Conservation (phyloP, 2,113 vertebrate species). For the Chionodraco myersi region DNA sequence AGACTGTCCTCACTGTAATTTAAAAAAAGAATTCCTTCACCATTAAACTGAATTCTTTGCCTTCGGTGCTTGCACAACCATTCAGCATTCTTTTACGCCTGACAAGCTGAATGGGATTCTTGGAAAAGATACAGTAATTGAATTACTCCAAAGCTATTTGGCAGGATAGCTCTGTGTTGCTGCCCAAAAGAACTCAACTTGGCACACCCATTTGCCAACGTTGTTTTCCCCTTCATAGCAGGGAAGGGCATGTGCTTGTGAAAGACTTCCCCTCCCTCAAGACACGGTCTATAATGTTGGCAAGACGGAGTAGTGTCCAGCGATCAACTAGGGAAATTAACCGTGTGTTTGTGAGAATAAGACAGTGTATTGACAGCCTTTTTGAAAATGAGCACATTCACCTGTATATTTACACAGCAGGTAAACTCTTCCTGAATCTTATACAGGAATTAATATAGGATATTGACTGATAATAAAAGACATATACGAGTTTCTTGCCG, state of each 20-base stretch:
- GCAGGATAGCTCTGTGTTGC: constrained; percentile 20
- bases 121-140: constrained; percentile 61
- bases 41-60: constrained; percentile 20
- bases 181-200: constrained; percentile 36
- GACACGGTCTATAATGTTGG: constrained; percentile 41
- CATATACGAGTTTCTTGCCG: not conserved
- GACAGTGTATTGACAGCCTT: not conserved
- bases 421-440: not conserved
- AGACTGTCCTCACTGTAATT: constrained; percentile 3
- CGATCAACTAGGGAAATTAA: constrained; percentile 36
- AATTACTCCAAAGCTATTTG: constrained; percentile 56
- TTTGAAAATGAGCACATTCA: not conserved
- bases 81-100: constrained; percentile 29
- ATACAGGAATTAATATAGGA: not conserved
- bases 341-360: constrained; percentile 4
- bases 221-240: not conserved
- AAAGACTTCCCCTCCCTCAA: constrained; percentile 50
- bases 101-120: constrained; percentile 49
- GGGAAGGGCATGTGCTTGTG: constrained; percentile 32
- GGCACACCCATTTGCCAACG: constrained; percentile 23
- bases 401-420: not conserved
- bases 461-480: not conserved
- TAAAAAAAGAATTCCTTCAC: constrained; percentile 8
- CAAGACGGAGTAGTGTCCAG: constrained; percentile 41
- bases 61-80: constrained; percentile 17